Evolutionary conservation across 2,888 invertebrate species (phyloP).

Genomic region (Andrena bucephala): DNA sequence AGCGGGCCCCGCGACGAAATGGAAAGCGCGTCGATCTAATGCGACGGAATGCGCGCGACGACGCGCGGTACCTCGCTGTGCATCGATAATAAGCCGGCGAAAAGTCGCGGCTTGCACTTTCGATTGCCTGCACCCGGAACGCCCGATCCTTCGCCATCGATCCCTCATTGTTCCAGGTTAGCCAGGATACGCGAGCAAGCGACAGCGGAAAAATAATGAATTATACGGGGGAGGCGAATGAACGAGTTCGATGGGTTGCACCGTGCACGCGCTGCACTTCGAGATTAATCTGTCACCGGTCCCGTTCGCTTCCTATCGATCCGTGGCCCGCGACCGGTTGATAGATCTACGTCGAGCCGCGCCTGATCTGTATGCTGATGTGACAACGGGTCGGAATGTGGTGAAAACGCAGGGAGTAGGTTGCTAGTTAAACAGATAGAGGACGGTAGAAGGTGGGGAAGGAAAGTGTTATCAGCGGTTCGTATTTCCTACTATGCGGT

Average conservation of each 20-base stretch:
- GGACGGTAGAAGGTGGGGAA: no score
- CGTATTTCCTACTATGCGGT: not conserved
- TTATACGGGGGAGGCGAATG: conserved; percentile 56
- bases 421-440: not conserved
- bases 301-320: conserved; percentile 69
- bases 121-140: conserved; percentile 45
- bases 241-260: conserved; percentile 57
- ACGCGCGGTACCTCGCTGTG: not conserved
- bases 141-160: conserved; percentile 22
- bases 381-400: conserved; percentile 54
- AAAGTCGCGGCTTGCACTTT: conserved; percentile 38
- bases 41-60: not conserved
- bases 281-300: conserved; percentile 72
- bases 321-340: conserved; percentile 62
- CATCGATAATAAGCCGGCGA: conserved; percentile 45
- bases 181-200: conserved; percentile 60
- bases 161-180: conserved; percentile 35
- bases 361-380: conserved; percentile 69
- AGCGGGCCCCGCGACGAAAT: conserved; percentile 27
- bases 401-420: conserved; percentile 38
- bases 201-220: conserved; percentile 69
- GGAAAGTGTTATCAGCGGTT: no score
- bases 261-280: conserved; percentile 67
- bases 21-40: conserved; percentile 41
- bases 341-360: conserved; percentile 70